These are phyloP conservation scores for Acinonyx jubatus DNA, from an alignment of 2,113 vertebrate genomes.

Conservation along the genomic window DNA sequence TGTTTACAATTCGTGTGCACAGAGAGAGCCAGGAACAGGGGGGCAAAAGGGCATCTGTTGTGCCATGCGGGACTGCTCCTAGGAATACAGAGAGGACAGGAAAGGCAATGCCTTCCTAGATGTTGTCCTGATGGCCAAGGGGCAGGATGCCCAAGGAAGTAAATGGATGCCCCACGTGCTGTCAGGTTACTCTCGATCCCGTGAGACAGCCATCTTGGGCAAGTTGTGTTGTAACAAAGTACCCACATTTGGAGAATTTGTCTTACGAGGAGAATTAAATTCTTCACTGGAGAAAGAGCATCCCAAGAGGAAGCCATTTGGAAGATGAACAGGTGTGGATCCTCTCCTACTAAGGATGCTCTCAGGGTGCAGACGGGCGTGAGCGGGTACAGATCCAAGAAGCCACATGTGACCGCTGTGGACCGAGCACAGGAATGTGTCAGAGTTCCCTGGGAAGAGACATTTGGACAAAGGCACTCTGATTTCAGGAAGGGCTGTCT, in stretches of 20 bases:
- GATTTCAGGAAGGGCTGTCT: background rate
- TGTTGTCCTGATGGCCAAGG: no score
- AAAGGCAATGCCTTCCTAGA: background rate
- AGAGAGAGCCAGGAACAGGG: background rate
- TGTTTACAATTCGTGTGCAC: fast-evolving
- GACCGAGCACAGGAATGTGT: fast-evolving
- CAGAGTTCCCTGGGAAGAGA: no score
- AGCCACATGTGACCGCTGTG: fast-evolving
- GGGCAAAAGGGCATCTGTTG: fast-evolving
- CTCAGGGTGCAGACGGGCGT: background rate
- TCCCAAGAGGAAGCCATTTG: background rate
- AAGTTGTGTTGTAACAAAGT: background rate
- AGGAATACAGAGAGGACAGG: no score
- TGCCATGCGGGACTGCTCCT: fast-evolving
- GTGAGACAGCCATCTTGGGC: background rate
- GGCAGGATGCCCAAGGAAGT: background rate
- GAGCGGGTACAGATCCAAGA: fast-evolving
- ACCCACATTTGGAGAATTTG: background rate
- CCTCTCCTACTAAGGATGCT: fast-evolving
- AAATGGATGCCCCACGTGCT: fast-evolving
- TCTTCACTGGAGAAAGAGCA: background rate
- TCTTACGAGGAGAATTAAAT: background rate
- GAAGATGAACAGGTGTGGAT: background rate
- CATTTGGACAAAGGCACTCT: background rate
- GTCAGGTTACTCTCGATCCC: background rate